These are phyloP conservation scores for Tineola bisselliella DNA, from an alignment of 2,888 invertebrate genomes.

Conservation along the genomic window DNA sequence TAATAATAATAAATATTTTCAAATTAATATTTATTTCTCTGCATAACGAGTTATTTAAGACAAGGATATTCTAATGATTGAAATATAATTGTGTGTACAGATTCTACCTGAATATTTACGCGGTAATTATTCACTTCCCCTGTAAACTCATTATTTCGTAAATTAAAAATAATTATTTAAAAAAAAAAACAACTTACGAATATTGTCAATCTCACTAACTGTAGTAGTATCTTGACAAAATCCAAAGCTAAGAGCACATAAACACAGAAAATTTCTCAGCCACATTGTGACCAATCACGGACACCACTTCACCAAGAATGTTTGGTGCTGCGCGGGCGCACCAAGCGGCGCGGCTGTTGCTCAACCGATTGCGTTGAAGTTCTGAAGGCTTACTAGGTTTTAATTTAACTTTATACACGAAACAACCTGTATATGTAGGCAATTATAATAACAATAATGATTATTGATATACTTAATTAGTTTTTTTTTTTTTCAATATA, in stretches of 20 bases:
- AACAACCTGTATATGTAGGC: too few relatives aligned
- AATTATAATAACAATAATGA: too few relatives aligned
- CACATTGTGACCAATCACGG: background rate
- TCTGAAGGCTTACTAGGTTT: background rate
- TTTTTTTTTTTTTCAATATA: too few relatives aligned
- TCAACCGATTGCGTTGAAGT: slow-evolving; percentile 6
- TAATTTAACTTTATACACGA: background rate
- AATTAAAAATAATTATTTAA: background rate
- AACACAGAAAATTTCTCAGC: background rate
- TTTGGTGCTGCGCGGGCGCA: background rate
- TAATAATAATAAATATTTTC: too few relatives aligned
- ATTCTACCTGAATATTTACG: too few relatives aligned
- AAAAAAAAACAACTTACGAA: background rate
- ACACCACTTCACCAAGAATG: background rate
- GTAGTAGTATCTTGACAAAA: background rate
- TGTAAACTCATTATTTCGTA: too few relatives aligned
- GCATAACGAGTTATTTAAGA: too few relatives aligned
- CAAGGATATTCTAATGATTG: too few relatives aligned
- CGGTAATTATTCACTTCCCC: too few relatives aligned
- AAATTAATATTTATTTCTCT: too few relatives aligned
- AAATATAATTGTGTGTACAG: too few relatives aligned
- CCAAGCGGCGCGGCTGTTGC: background rate
- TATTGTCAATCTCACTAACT: background rate
- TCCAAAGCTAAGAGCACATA: background rate
- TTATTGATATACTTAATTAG: too few relatives aligned